These are phyloP conservation scores for Carabus problematicus DNA, from an alignment of 2,888 invertebrate genomes.

Conservation along the genomic window DNA sequence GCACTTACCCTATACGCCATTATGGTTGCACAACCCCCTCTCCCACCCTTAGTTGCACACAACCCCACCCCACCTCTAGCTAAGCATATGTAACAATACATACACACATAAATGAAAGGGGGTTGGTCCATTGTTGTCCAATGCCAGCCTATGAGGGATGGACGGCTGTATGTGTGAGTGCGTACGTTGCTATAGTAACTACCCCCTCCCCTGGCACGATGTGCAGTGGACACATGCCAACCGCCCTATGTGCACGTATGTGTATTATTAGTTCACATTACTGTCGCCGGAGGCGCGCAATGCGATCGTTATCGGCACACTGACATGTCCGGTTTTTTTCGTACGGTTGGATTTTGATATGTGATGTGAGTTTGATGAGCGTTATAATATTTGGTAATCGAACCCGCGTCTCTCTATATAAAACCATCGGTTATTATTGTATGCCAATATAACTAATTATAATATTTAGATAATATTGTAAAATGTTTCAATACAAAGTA, in stretches of 20 bases:
- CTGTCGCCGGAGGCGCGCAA: neutral
- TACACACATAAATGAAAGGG: neutral
- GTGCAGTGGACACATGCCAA: neutral
- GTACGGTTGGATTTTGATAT: too few species aligned
- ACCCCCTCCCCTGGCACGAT: neutral
- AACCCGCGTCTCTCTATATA: too few species aligned
- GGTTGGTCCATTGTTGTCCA: constrained; percentile 34
- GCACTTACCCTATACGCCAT: too few species aligned
- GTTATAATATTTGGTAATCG: too few species aligned
- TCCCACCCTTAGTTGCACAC: too few species aligned
- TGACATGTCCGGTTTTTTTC: neutral
- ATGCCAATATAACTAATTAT: too few species aligned
- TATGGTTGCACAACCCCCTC: too few species aligned
- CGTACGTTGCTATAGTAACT: constrained; percentile 29
- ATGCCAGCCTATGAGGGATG: constrained; percentile 23
- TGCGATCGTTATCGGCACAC: constrained; percentile 1
- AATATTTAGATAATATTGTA: too few species aligned
- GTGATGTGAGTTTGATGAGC: too few species aligned
- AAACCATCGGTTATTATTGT: too few species aligned
- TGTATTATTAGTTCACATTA: constrained; percentile 1
- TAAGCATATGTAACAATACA: constrained; percentile 28
- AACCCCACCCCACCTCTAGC: too few species aligned
- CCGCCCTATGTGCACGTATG: constrained; percentile 5
- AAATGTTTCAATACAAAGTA: too few species aligned
- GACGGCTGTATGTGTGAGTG: constrained; percentile 11